phyloP scores from a whole-genome alignment of 2,888 invertebrate species.

The Drosophila greeni region DNA sequence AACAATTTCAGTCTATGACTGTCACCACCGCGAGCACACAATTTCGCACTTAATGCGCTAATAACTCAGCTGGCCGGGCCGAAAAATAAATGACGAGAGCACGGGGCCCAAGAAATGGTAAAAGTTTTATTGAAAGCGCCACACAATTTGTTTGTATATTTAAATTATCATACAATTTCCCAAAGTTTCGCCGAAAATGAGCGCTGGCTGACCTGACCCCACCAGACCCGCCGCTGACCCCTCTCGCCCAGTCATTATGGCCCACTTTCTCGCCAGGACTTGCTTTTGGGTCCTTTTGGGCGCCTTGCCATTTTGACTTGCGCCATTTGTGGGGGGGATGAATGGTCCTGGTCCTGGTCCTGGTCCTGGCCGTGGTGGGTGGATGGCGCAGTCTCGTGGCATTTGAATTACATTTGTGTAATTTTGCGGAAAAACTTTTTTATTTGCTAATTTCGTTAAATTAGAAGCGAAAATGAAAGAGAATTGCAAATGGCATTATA shows the following conservation, averaged over 20 bases:
- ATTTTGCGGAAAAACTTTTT: constrained; percentile 73
- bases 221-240: neutral
- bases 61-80: constrained; percentile 61
- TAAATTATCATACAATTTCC: constrained; percentile 72
- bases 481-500: constrained; percentile 62
- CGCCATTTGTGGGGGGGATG: constrained; percentile 26
- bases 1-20: constrained; percentile 38
- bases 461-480: constrained; percentile 68
- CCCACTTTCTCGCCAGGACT: constrained; percentile 30
- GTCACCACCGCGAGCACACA: constrained; percentile 36
- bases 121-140: constrained; percentile 75
- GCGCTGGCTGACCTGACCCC: constrained; percentile 35
- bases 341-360: constrained; percentile 1
- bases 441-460: constrained; percentile 72
- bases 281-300: constrained; percentile 24
- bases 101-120: constrained; percentile 59
- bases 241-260: constrained; percentile 15
- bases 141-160: constrained; percentile 75
- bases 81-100: constrained; percentile 10
- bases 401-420: constrained; percentile 74
- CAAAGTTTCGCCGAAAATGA: constrained; percentile 63
- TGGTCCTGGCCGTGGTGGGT: neutral
- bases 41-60: constrained; percentile 64
- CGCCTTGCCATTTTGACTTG: constrained; percentile 59
- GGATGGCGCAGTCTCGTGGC: constrained; percentile 39